Conservation (phyloP, 1,140 invertebrate genomes). For the Temnothorax curvispinosus region DNA sequence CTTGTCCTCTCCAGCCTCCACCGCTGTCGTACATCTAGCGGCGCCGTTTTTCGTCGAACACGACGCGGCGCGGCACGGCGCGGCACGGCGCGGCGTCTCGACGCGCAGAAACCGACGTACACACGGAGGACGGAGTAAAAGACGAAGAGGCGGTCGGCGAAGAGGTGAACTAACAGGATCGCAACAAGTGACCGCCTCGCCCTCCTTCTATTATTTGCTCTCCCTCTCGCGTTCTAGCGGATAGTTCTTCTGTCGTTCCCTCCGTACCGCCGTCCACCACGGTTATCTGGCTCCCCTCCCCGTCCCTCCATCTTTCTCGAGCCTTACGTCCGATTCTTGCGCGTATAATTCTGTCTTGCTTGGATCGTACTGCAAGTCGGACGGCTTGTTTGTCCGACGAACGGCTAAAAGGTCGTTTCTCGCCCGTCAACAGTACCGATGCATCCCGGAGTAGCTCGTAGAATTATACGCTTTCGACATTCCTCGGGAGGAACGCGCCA, state of each 20-base stretch:
- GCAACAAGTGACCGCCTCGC: constrained; percentile 81
- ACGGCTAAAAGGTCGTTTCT: constrained; percentile 44
- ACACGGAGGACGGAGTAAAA: constrained; percentile 49
- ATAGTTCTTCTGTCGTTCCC: constrained; percentile 47
- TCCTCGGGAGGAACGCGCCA: constrained; percentile 5
- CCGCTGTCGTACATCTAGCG: background rate
- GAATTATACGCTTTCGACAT: constrained; percentile 57
- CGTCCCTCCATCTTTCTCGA: background rate
- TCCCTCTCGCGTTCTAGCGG: constrained; percentile 56
- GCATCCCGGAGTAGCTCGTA: constrained; percentile 45
- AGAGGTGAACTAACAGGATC: constrained; percentile 82
- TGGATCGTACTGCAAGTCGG: constrained; percentile 3
- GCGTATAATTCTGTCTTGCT: constrained; percentile 33
- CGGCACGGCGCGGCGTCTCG: background rate
- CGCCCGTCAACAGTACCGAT: constrained; percentile 51
- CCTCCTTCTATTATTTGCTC: constrained; percentile 76
- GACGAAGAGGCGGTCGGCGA: constrained; percentile 65
- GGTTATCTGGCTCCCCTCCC: background rate
- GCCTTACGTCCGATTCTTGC: constrained; percentile 31
- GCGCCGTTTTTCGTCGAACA: background rate
- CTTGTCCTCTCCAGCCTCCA: background rate
- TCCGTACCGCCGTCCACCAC: constrained; percentile 17
- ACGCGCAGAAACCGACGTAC: constrained; percentile 21
- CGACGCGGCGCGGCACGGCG: background rate
- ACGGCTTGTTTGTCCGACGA: constrained; percentile 43